Conservation (phyloP, 2,797 vertebrate genomes). For the Artibeus jamaicensis region DNA sequence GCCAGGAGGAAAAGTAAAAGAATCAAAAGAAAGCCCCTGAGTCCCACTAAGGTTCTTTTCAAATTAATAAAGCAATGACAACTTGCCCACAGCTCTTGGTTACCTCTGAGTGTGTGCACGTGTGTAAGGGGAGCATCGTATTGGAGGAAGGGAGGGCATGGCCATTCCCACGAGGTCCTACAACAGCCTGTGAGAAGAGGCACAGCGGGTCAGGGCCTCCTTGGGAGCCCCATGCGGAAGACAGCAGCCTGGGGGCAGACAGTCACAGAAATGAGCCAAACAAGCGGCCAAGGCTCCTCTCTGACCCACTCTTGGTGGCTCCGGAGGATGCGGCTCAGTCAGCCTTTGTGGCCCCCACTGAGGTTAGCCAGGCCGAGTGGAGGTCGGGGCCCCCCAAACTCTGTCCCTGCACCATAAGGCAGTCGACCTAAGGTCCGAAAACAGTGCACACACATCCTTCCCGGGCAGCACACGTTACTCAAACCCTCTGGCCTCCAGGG, state of each 20-base stretch:
- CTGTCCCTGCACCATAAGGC: not conserved
- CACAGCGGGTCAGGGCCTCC: not conserved
- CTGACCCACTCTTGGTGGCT: not conserved
- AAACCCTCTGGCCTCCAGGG: not conserved
- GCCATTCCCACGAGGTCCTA: not conserved
- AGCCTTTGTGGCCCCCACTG: not conserved
- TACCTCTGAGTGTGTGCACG: not conserved
- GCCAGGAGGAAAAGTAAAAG: conserved; percentile 39
- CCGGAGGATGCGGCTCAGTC: not conserved
- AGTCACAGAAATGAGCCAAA: not conserved
- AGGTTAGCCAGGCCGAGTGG: not conserved
- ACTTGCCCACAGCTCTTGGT: not conserved
- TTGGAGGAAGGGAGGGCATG: too few relatives aligned
- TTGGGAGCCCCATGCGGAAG: not conserved
- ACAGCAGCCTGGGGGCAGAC: not conserved
- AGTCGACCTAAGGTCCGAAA: not conserved
- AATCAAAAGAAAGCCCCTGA: conserved; percentile 6
- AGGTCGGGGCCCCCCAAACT: not conserved
- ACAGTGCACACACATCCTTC: not conserved
- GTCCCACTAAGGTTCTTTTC: conserved; percentile 13
- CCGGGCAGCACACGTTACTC: not conserved
- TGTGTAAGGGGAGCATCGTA: not conserved
- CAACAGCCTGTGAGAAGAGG: not conserved
- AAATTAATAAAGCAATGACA: conserved; percentile 48
- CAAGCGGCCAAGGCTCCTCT: not conserved